Percentiles rank a stretch among this genome's conserved stretches.
These are phyloP conservation scores for Phania funesta DNA, from an alignment of 2,888 invertebrate species.

Conservation along the genomic window DNA sequence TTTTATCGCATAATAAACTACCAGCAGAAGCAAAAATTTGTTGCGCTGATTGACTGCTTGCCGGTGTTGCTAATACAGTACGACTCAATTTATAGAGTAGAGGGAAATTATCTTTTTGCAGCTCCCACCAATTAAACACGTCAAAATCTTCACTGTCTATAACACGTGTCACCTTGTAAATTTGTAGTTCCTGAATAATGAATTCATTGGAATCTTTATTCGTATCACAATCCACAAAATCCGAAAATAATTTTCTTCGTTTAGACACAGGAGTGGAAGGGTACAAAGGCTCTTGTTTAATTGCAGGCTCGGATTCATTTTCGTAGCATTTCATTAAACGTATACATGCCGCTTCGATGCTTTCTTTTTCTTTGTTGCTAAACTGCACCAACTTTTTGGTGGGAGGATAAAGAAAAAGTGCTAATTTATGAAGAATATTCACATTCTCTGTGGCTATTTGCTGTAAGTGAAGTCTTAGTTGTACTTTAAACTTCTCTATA, in stretches of 20 bases:
- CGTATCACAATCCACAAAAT: slow-evolving; percentile 1
- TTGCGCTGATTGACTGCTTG: not conserved
- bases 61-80: slow-evolving; percentile 17
- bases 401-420: slow-evolving; percentile 37
- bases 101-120: slow-evolving; percentile 28
- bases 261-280: not conserved
- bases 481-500: not conserved
- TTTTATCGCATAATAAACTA: not conserved
- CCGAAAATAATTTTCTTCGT: slow-evolving; percentile 10
- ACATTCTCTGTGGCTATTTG: not conserved
- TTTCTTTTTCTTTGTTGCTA: not conserved
- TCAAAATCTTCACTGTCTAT: slow-evolving; percentile 22
- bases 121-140: slow-evolving; percentile 35
- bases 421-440: slow-evolving; percentile 13
- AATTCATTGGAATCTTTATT: not conserved
- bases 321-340: slow-evolving; percentile 5
- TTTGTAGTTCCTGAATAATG: slow-evolving; percentile 2
- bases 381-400: slow-evolving; percentile 24
- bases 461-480: not conserved
- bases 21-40: not conserved
- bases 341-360: slow-evolving; percentile 1
- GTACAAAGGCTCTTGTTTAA: not conserved
- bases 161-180: slow-evolving; percentile 25
- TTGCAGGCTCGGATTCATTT: not conserved
- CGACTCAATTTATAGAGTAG: slow-evolving; percentile 13